These are phyloP conservation scores for Diadema setosum DNA, from an alignment of 35 echinoderm and acorn worm genomes.

Conservation along the genomic window DNA sequence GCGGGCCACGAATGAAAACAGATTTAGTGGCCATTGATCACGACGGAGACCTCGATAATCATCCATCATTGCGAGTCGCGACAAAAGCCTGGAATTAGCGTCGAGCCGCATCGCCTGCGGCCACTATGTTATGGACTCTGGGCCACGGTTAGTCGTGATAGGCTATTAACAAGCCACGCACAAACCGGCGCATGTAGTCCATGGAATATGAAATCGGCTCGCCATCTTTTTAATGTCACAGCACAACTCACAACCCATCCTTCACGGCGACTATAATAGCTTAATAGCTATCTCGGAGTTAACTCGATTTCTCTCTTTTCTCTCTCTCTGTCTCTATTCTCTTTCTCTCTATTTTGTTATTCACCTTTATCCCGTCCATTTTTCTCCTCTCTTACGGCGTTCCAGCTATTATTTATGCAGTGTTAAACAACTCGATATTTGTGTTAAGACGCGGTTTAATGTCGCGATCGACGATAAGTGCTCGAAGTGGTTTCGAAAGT, in stretches of 20 bases:
- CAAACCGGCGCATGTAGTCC: background rate
- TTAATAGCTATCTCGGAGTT: background rate
- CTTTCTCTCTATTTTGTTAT: background rate
- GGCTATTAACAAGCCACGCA: slow-evolving; percentile 9
- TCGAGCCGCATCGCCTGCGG: background rate
- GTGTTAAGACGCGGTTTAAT: background rate
- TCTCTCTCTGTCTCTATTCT: background rate
- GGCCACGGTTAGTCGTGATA: background rate
- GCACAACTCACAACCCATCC: background rate
- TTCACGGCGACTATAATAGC: background rate
- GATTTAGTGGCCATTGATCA: slow-evolving; percentile 14
- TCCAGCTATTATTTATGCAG: background rate
- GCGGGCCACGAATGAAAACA: background rate
- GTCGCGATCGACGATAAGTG: background rate
- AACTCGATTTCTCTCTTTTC: background rate
- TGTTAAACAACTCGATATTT: slow-evolving; percentile 7
- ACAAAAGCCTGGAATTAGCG: slow-evolving; percentile 5
- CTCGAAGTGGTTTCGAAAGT: background rate
- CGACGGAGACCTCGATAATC: background rate
- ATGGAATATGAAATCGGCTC: slow-evolving; percentile 1
- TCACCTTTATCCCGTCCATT: too few species aligned
- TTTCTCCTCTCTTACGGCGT: background rate
- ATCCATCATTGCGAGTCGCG: background rate
- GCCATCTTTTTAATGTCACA: background rate
- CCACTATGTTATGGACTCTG: background rate